phyloP scores from a whole-genome alignment of 2,888 invertebrate species.

The Spilarctia lutea region DNA sequence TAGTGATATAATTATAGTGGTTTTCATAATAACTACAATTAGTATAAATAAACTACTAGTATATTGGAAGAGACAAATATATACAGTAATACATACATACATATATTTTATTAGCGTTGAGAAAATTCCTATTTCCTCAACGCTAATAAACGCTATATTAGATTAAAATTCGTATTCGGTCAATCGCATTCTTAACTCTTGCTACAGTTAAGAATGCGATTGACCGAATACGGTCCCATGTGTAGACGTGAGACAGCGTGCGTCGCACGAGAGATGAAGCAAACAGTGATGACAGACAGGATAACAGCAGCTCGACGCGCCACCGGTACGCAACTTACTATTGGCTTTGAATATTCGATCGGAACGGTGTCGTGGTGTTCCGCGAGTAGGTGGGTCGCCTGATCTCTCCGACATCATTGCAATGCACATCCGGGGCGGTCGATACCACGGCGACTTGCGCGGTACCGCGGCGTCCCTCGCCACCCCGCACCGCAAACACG shows the following conservation, averaged over 20 bases:
- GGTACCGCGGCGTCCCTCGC: constrained; percentile 70
- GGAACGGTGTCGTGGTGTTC: constrained; percentile 61
- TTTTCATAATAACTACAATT: too few relatives aligned
- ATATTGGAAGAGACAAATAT: too few relatives aligned
- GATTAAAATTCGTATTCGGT: too few relatives aligned
- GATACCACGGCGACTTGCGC: constrained; percentile 84
- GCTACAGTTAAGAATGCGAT: constrained; percentile 11
- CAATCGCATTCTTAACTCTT: too few relatives aligned
- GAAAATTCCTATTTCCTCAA: too few relatives aligned
- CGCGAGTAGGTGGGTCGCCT: constrained; percentile 72
- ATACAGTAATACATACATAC: too few relatives aligned
- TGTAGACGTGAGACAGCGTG: neutral
- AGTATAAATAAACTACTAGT: too few relatives aligned
- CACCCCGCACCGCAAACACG: constrained; percentile 61
- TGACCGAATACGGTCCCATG: constrained; percentile 8
- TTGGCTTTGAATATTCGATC: constrained; percentile 49
- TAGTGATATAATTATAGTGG: too few relatives aligned
- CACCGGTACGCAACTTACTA: constrained; percentile 31
- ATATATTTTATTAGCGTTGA: constrained; percentile 3
- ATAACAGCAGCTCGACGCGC: neutral
- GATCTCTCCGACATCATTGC: constrained; percentile 78
- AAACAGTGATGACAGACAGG: constrained; percentile 16
- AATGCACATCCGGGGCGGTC: constrained; percentile 85
- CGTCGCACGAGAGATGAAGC: constrained; percentile 8
- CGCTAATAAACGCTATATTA: too few relatives aligned